These are phyloP conservation scores for Ectemnius continuus DNA, from an alignment of 2,888 invertebrate genomes.

Conservation along the genomic window DNA sequence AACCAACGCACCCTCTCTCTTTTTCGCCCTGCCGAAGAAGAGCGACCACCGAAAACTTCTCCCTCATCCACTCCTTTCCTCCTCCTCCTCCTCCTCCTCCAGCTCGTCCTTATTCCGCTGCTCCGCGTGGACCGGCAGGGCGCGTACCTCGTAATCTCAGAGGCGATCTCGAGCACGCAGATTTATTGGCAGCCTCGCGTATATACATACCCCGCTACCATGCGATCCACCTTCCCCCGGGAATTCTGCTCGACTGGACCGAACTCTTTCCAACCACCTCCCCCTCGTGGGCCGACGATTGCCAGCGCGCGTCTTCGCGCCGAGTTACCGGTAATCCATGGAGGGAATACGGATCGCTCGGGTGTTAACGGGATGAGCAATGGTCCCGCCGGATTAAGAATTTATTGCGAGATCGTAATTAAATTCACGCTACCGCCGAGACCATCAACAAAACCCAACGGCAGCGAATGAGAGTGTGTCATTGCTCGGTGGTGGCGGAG, in stretches of 20 bases:
- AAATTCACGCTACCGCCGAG: neutral
- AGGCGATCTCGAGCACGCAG: constrained; percentile 61
- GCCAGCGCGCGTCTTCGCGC: constrained; percentile 41
- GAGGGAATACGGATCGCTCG: too few relatives aligned
- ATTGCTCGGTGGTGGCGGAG: neutral
- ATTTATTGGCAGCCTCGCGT: constrained; percentile 57
- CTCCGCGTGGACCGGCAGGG: neutral
- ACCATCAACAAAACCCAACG: neutral
- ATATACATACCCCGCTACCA: constrained; percentile 2
- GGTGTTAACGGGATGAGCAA: too few relatives aligned
- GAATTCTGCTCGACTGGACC: too few relatives aligned
- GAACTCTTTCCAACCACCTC: too few relatives aligned
- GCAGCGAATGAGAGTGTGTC: neutral
- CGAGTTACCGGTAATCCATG: neutral
- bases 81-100: neutral
- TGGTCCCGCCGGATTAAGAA: neutral
- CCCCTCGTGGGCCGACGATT: constrained; percentile 33
- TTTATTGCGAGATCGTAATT: neutral
- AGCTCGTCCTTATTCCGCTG: neutral
- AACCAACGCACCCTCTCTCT: neutral
- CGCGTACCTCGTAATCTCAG: constrained; percentile 60
- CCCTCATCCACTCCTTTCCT: neutral
- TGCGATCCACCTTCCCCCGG: neutral
- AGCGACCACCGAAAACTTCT: neutral
- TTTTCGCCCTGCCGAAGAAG: neutral